Evolutionary conservation across 2,113 vertebrate species (phyloP).

Genomic region (Hippocampus guttulatus): DNA sequence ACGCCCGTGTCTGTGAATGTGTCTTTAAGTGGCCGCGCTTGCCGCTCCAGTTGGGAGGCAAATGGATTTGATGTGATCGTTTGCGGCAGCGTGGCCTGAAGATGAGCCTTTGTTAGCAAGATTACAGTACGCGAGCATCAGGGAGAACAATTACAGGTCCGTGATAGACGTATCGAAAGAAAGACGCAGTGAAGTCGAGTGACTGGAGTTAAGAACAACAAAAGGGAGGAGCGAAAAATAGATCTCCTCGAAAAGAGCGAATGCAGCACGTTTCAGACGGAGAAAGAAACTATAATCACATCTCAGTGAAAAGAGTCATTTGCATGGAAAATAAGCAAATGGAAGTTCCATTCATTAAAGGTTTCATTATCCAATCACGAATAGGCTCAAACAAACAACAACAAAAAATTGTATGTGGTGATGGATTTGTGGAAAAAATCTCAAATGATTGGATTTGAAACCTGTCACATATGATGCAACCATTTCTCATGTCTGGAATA

Average conservation of each 20-base stretch:
- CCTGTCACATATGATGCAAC: not conserved
- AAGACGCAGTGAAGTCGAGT: not conserved
- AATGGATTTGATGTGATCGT: slow-evolving; percentile 63
- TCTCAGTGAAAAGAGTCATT: not conserved
- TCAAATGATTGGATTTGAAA: slow-evolving; percentile 1
- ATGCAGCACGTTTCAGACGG: not conserved
- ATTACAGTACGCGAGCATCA: slow-evolving; percentile 68
- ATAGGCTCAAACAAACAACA: too few species aligned
- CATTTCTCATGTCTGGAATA: not conserved
- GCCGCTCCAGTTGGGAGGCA: slow-evolving; percentile 52
- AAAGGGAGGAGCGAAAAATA: not conserved
- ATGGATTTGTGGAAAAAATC: not conserved
- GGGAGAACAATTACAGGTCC: not conserved
- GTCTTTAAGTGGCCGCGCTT: slow-evolving; percentile 19
- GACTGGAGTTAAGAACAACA: slow-evolving; percentile 15
- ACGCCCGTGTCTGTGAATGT: not conserved
- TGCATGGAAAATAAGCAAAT: too few species aligned
- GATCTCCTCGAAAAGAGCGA: not conserved
- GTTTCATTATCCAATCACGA: too few species aligned
- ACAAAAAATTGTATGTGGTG: too few species aligned
- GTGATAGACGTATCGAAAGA: not conserved
- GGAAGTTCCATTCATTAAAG: too few species aligned
- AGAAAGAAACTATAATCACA: not conserved
- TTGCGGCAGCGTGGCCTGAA: slow-evolving; percentile 59
- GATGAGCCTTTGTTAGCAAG: slow-evolving; percentile 53